These are phyloP conservation scores for Tympanuchus pallidicinctus DNA, from an alignment of 2,113 vertebrate species.

Conservation along the genomic window DNA sequence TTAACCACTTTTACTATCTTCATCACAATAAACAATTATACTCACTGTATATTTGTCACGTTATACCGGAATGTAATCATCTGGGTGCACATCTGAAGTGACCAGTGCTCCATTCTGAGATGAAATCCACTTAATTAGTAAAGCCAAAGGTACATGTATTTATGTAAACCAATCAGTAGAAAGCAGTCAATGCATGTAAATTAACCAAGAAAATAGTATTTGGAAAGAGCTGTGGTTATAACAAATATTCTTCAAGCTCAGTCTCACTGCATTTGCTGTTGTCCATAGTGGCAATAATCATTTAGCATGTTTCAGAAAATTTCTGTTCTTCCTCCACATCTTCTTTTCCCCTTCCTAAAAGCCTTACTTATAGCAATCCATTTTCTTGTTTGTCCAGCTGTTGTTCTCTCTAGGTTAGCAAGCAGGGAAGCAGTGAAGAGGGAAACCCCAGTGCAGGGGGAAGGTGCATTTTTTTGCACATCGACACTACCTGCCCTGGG, in stretches of 20 bases:
- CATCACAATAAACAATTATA: neutral
- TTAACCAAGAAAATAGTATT: neutral
- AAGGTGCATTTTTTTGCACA: conserved; percentile 54
- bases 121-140: neutral
- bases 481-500: conserved; percentile 52
- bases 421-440: neutral
- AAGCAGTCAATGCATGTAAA: neutral
- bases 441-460: neutral
- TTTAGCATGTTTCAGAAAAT: neutral
- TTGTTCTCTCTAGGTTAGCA: neutral
- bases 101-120: neutral
- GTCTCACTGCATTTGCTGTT: neutral
- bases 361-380: neutral
- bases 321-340: neutral
- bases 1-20: neutral
- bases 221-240: neutral
- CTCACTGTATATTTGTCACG: neutral
- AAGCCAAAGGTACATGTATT: neutral
- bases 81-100: neutral
- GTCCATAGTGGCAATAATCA: neutral
- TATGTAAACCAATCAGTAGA: rapidly evolving
- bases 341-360: neutral
- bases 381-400: neutral
- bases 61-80: neutral
- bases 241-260: neutral